These are phyloP conservation scores for Rattus rattus DNA, from an alignment of 2,113 vertebrate species.

Conservation along the genomic window DNA sequence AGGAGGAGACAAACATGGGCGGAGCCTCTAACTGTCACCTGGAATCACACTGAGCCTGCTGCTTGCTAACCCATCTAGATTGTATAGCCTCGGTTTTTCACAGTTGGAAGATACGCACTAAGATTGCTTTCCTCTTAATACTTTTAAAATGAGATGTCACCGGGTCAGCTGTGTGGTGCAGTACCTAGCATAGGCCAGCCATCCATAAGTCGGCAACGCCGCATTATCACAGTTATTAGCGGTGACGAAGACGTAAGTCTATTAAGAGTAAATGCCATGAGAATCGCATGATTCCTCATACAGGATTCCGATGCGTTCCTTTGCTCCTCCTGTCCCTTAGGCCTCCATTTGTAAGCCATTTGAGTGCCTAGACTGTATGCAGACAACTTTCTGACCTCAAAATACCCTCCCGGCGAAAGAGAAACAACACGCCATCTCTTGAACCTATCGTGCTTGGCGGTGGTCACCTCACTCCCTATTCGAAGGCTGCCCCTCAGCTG, in stretches of 20 bases:
- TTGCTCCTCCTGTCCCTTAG: neutral
- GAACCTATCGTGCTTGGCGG: neutral
- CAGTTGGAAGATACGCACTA: neutral
- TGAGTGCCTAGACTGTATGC: neutral
- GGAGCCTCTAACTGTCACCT: too few species aligned
- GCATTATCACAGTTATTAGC: neutral
- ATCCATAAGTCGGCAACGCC: neutral
- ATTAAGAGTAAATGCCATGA: neutral
- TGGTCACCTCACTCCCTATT: neutral
- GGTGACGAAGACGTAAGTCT: neutral
- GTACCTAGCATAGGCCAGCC: neutral
- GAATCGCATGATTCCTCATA: conserved; percentile 5
- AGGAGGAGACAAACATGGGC: neutral
- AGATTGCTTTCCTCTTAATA: neutral
- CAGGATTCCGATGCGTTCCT: neutral
- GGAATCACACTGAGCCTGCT: neutral
- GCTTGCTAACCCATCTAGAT: neutral
- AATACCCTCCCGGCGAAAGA: conserved; percentile 32
- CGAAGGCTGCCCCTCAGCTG: neutral
- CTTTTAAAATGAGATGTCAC: neutral
- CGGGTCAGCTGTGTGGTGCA: neutral
- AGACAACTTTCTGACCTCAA: conserved; percentile 46
- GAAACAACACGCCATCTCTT: neutral
- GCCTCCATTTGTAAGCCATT: neutral
- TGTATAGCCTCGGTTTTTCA: neutral